Conservation (phyloP, 2,888 invertebrate genomes). For the Melieria picta region DNA sequence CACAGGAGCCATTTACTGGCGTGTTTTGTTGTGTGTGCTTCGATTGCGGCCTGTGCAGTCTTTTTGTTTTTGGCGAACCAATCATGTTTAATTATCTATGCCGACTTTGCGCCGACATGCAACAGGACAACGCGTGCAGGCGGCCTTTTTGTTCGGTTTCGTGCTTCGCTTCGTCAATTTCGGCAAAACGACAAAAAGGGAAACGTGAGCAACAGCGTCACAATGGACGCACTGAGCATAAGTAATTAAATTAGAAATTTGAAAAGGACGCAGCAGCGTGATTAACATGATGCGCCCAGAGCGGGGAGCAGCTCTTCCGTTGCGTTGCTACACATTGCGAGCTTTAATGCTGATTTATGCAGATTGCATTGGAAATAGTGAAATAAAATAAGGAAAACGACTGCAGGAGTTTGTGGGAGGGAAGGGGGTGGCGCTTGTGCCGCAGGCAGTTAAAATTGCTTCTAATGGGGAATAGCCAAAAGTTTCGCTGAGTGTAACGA, state of each 20-base stretch:
- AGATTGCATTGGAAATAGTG: constrained; percentile 54
- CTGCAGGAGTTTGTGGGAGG: neutral
- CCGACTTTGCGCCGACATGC: neutral
- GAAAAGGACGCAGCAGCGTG: constrained; percentile 49
- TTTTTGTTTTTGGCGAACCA: constrained; percentile 42
- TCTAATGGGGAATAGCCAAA: neutral
- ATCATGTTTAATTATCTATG: constrained; percentile 53
- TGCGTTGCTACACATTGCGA: constrained; percentile 2
- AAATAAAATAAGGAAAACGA: neutral
- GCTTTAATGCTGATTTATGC: constrained; percentile 56
- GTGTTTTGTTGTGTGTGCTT: neutral
- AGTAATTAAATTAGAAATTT: constrained; percentile 65
- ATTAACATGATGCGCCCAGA: constrained; percentile 48
- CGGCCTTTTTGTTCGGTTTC: constrained; percentile 1
- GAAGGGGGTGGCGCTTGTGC: neutral
- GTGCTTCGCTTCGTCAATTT: neutral
- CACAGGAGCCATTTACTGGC: neutral
- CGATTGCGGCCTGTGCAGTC: neutral
- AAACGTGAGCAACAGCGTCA: constrained; percentile 45
- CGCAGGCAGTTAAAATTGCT: neutral
- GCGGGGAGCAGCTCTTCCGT: constrained; percentile 31
- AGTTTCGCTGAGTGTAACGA: neutral
- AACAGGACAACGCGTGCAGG: neutral
- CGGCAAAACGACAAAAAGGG: constrained; percentile 1
- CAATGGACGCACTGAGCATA: constrained; percentile 62